phyloP scores from a whole-genome alignment of 2,797 vertebrate genomes.

The Forpus xanthops region DNA sequence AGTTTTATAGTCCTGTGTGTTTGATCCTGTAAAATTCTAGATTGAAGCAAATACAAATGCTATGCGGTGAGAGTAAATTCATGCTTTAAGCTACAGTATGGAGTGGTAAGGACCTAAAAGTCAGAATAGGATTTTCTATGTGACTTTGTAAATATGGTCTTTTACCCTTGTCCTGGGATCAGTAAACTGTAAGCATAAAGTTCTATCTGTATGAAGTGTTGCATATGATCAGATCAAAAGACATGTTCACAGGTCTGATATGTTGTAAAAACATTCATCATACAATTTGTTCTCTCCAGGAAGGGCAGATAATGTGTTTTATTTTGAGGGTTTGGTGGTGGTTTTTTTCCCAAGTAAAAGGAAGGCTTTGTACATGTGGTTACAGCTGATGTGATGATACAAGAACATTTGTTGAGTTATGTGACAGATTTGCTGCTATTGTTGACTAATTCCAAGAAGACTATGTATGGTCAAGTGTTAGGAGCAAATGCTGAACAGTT shows the following conservation, averaged over 20 bases:
- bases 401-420: background rate
- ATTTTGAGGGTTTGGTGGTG: background rate
- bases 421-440: background rate
- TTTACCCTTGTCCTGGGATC: background rate
- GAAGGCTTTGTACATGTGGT: background rate
- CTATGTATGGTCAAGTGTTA: background rate
- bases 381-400: background rate
- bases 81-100: background rate
- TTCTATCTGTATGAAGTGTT: background rate
- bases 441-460: background rate
- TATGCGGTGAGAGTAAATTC: background rate
- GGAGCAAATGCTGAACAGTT: background rate
- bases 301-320: background rate
- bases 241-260: background rate
- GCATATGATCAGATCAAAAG: background rate
- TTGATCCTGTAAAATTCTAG: background rate
- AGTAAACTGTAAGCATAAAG: background rate
- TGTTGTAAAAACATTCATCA: background rate
- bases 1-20: background rate
- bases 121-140: background rate
- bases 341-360: background rate
- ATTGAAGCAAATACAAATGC: background rate
- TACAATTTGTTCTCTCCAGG: background rate
- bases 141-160: background rate
- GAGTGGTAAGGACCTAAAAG: background rate